Conservation (phyloP, 92 coral and sea anemone species). For the Epizoanthus ramosus region DNA sequence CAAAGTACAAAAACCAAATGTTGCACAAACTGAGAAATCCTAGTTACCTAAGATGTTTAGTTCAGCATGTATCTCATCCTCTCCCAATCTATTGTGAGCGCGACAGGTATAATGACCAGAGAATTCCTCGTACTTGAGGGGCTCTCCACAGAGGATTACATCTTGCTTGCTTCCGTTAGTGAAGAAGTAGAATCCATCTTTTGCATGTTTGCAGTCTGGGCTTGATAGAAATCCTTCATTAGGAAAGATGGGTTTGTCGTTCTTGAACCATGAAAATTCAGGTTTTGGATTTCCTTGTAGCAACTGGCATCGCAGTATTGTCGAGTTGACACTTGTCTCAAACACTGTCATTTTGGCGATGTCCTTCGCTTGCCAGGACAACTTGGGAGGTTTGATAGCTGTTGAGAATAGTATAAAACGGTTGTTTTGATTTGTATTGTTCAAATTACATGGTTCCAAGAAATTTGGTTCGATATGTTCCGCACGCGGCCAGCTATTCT, state of each 20-base stretch:
- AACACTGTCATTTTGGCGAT: neutral
- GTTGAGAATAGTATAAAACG: neutral
- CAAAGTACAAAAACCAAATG: too few relatives aligned
- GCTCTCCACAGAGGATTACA: slow-evolving; percentile 16
- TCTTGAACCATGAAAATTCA: slow-evolving; percentile 22
- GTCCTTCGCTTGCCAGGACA: neutral
- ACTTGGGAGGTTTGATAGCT: slow-evolving; percentile 31
- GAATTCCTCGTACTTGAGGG: slow-evolving; percentile 19
- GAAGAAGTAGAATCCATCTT: slow-evolving; percentile 13
- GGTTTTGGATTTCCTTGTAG: slow-evolving; percentile 26
- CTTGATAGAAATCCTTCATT: neutral
- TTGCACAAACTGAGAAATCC: too few relatives aligned
- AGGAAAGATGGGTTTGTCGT: slow-evolving; percentile 13
- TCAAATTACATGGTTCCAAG: neutral
- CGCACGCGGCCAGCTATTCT: too few relatives aligned
- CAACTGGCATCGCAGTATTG: neutral
- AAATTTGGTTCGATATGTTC: neutral
- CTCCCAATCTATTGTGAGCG: slow-evolving; percentile 15
- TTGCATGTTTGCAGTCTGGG: neutral
- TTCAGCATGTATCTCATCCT: slow-evolving; percentile 8
- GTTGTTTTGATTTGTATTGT: neutral
- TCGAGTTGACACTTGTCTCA: neutral
- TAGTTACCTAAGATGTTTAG: slow-evolving; percentile 19
- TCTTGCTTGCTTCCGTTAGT: slow-evolving; percentile 29
- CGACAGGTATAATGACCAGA: slow-evolving; percentile 22